Conservation (phyloP, 2,888 invertebrate species). For the Sthenelais limicola region DNA sequence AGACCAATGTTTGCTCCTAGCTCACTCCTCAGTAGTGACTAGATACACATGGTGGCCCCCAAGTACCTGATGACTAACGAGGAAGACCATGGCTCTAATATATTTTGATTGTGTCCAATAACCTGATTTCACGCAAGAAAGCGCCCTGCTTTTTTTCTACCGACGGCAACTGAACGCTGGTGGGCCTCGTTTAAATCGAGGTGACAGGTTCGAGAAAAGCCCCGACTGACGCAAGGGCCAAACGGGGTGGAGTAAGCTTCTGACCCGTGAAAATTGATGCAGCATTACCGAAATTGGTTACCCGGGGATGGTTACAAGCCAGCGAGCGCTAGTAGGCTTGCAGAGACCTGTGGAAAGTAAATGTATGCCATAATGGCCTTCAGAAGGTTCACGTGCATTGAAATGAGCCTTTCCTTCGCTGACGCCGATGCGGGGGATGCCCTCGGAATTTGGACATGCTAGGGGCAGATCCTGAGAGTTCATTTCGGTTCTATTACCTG, state of each 20-base stretch:
- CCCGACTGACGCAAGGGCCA: not conserved
- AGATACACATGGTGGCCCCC: conserved; percentile 18
- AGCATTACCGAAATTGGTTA: not conserved
- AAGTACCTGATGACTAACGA: conserved; percentile 7
- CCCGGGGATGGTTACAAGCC: not conserved
- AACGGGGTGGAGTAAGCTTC: not conserved
- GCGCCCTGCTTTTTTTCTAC: not conserved
- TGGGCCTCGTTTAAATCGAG: conserved; percentile 6
- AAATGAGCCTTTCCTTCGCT: no score
- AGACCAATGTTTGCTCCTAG: not conserved
- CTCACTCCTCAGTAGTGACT: conserved; percentile 4
- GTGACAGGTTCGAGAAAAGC: conserved; percentile 14
- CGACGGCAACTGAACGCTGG: not conserved
- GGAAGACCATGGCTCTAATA: conserved; percentile 17
- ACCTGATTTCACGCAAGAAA: conserved; percentile 28
- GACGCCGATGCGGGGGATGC: no score
- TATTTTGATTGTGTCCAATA: conserved; percentile 30
- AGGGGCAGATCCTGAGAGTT: no score
- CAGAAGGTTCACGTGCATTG: no score
- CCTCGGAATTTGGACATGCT: no score
- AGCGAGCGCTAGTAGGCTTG: no score
- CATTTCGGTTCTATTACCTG: no score
- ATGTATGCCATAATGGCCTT: no score
- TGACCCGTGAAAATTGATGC: conserved; percentile 30
- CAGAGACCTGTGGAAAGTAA: no score